A percentile compares a stretch with the other conserved stretches of the same genome.
These are phyloP conservation scores for Sycophila texana DNA, from an alignment of 2,888 invertebrate genomes.

Conservation along the genomic window DNA sequence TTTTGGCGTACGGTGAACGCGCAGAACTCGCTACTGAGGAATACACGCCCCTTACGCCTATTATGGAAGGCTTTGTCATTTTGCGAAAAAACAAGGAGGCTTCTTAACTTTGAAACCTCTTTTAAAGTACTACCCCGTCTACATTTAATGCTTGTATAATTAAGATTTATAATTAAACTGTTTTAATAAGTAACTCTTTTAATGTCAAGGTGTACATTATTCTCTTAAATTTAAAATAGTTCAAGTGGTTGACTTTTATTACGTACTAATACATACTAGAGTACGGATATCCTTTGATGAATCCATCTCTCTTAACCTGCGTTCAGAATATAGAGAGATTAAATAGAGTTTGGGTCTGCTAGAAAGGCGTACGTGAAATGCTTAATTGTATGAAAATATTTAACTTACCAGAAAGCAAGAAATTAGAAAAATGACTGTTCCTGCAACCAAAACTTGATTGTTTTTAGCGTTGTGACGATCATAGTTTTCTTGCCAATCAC, in stretches of 20 bases:
- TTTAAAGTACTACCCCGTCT: conserved; percentile 12
- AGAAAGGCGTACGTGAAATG: not conserved
- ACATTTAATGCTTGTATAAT: conserved; percentile 49
- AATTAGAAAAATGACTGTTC: conserved; percentile 1
- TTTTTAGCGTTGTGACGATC: conserved; percentile 26
- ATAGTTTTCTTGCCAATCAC: conserved; percentile 53
- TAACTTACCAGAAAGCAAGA: not conserved
- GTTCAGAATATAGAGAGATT: not conserved
- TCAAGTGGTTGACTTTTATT: no score
- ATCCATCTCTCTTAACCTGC: not conserved
- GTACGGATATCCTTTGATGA: conserved; percentile 34
- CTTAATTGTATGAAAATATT: not conserved
- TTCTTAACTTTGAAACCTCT: not conserved
- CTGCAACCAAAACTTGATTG: conserved; percentile 13
- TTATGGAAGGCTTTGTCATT: conserved; percentile 99
- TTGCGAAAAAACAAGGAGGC: conserved; percentile 91
- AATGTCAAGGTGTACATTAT: not conserved
- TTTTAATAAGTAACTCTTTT: conserved; percentile 42
- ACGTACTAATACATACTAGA: no score
- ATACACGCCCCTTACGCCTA: conserved; percentile 93
- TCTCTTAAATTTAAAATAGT: not conserved
- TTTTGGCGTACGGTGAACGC: conserved; percentile 96
- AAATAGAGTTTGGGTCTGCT: no score
- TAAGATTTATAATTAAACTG: conserved; percentile 57
- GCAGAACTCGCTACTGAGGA: conserved; percentile 99